Evolutionary conservation across 2,888 invertebrate genomes (phyloP).

Genomic region (Daptonema setosum): DNA sequence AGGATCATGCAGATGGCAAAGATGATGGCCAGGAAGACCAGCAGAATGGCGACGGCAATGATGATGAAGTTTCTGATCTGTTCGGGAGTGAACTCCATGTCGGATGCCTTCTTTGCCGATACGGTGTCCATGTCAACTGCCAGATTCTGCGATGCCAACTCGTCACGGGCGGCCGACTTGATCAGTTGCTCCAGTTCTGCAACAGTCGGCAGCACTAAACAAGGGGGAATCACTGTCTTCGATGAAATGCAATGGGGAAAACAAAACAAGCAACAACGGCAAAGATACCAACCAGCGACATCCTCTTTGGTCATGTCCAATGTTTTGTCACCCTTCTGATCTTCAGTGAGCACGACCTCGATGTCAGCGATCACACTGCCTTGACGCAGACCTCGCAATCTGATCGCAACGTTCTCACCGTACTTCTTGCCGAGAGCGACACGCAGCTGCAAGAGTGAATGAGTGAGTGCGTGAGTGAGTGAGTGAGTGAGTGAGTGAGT

Average conservation of each 20-base stretch:
- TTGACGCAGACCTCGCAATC: not conserved
- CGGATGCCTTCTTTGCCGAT: not conserved
- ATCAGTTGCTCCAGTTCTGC: no score
- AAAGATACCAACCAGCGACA: no score
- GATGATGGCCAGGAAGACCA: constrained; percentile 7
- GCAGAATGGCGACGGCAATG: constrained; percentile 7
- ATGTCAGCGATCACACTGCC: constrained; percentile 7
- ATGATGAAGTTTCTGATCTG: constrained; percentile 8
- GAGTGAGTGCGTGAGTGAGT: no score
- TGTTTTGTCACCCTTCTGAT: no score
- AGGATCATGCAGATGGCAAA: constrained; percentile 8
- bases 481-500: no score
- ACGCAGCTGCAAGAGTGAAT: not conserved
- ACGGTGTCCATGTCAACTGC: not conserved
- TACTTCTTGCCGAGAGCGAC: not conserved
- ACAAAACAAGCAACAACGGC: no score
- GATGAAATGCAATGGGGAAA: no score
- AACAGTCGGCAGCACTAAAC: no score
- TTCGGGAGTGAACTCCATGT: not conserved
- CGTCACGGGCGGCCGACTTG: no score
- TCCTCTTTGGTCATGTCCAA: no score
- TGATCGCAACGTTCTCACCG: not conserved
- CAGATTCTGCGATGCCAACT: not conserved
- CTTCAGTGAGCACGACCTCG: no score
- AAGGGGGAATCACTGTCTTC: no score